Evolutionary conservation across 2,888 invertebrate species (phyloP).

Genomic region (Chloroclystis v-ata): DNA sequence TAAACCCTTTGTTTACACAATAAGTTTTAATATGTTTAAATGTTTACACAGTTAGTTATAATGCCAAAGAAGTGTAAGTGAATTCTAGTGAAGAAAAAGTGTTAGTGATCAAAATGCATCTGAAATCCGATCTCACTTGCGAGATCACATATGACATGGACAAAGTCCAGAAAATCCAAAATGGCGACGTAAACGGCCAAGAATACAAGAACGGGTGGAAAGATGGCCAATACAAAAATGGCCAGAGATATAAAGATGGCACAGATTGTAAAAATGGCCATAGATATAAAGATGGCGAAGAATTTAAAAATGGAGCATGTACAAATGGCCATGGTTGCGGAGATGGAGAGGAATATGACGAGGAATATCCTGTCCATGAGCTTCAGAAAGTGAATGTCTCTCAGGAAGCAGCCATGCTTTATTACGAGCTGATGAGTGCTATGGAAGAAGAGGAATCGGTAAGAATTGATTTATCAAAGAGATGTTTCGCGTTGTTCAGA

Average conservation of each 20-base stretch:
- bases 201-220: conserved; percentile 6
- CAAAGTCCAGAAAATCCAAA: conserved; percentile 28
- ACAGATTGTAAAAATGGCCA: conserved; percentile 4
- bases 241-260: conserved; percentile 3
- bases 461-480: conserved; percentile 28
- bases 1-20: too few species aligned
- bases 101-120: conserved; percentile 57
- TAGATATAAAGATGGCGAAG: too few species aligned
- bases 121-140: conserved; percentile 61
- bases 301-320: too few species aligned
- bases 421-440: conserved; percentile 70
- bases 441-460: conserved; percentile 75
- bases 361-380: conserved; percentile 5
- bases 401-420: conserved; percentile 72
- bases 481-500: too few species aligned
- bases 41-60: conserved; percentile 3
- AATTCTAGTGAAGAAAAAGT: conserved; percentile 14
- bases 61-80: conserved; percentile 25
- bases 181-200: conserved; percentile 7
- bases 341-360: too few species aligned
- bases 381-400: conserved; percentile 61
- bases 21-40: too few species aligned
- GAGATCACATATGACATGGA: conserved; percentile 61
- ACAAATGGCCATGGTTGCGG: too few species aligned
- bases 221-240: conserved; percentile 3